Evolutionary conservation across 2,113 vertebrate genomes (phyloP).

Genomic region (Rhea americana): DNA sequence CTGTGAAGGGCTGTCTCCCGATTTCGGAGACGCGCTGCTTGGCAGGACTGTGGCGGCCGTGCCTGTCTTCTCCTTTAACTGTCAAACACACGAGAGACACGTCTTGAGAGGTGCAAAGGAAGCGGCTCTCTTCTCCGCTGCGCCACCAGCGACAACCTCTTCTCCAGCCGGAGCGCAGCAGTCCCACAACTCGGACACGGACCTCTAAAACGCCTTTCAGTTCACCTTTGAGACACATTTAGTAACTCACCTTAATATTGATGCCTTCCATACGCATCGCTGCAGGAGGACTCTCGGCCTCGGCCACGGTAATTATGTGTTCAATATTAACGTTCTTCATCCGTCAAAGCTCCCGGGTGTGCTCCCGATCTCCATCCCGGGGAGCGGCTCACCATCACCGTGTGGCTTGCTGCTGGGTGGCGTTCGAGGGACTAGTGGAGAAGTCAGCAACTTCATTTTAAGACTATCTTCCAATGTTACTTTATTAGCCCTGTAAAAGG

Average conservation of each 20-base stretch:
- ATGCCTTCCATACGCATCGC: slow-evolving; percentile 3
- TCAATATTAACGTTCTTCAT: slow-evolving; percentile 64
- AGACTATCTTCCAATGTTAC: fast-evolving
- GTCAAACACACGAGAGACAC: not conserved
- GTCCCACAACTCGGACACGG: not conserved
- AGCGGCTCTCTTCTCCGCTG: not conserved
- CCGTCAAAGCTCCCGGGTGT: not conserved
- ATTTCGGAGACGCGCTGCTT: not conserved
- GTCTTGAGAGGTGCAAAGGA: not conserved
- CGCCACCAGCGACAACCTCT: not conserved
- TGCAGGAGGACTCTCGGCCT: not conserved
- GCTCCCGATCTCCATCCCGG: not conserved
- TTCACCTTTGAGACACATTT: slow-evolving; percentile 66
- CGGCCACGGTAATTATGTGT: slow-evolving; percentile 49
- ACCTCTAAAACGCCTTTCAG: slow-evolving; percentile 40
- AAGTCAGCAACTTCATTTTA: not conserved
- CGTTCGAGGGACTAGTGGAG: not conserved
- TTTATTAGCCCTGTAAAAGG: not conserved
- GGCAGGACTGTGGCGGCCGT: fast-evolving
- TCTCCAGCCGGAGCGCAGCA: fast-evolving
- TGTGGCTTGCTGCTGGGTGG: too few relatives aligned
- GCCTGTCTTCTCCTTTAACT: not conserved
- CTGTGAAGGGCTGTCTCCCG: not conserved
- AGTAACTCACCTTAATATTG: slow-evolving; percentile 64
- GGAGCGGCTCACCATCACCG: too few relatives aligned